Base-by-base conservation (phyloP, 2,113 vertebrate genomes). In the Mormyrus iriodes region DNA sequence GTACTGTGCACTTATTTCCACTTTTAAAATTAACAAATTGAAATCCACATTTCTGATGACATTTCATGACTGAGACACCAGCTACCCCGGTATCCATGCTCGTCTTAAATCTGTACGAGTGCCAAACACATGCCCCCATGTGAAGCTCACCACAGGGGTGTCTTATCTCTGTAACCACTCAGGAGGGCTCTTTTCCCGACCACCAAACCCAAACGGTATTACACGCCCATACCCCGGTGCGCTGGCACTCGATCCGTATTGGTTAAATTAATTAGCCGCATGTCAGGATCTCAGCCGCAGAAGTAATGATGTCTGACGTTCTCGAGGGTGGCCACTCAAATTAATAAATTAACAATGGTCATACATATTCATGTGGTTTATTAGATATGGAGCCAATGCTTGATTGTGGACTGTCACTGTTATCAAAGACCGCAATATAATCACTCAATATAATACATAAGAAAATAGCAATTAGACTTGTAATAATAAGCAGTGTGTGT, bases 1-100 rank as follows among this genome's bases (percentile, higher is more conserved):
- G 76, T 49, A 90, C 91, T 46, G 61, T n/a, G 39, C 35, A 79
- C 73, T 39, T 19, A 42, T 79, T 79, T 79, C 73, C 35, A 42
- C 35, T 79, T 79, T 79, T 42, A 79, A n/a, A 35, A 42, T 79
- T 17, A 79, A 79, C 73, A 42, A 79, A 79, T 79, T 79, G 73
- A 17, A 39, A 19, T 79, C 73, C 4, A 0, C 35, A 76, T 39
- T 79, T 31, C 69, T 6, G 27, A 76, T 76, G 69, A 76, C 69
- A 76, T 76, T 39, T 19, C 19, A 12, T 4, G 31, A 42, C 73
- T 8, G 73, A 10, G 10, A 69, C 61, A 4, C 27, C 35, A 79
- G 73, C 13, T 79, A 39, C 0, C 13, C 73, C 6, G 17, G 42
- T 6, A 79, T 42, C 15, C 31, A 79, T 42, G 73, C 35, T 42